Evolutionary conservation across 2,888 invertebrate species (phyloP).

Genomic region (Lepidocyrtinus sp.): DNA sequence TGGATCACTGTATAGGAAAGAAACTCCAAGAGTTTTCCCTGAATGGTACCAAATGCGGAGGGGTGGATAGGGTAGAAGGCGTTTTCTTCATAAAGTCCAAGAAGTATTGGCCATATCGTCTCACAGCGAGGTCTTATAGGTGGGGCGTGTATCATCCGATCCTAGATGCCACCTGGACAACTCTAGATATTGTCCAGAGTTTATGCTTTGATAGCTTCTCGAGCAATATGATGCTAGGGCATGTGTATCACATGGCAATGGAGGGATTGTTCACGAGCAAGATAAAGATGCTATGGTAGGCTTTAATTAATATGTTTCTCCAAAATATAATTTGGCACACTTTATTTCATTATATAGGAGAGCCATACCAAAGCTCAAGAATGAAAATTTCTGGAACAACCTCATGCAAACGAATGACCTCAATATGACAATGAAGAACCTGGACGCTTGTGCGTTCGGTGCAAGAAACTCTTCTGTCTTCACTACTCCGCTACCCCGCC

Average conservation of each 20-base stretch:
- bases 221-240: constrained; percentile 24
- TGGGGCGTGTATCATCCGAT: constrained; percentile 35
- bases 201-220: constrained; percentile 42
- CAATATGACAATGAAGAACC: constrained; percentile 35
- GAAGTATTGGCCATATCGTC: constrained; percentile 22
- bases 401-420: constrained; percentile 32
- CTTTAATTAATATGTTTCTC: not conserved
- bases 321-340: not conserved
- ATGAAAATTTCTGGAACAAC: constrained; percentile 48
- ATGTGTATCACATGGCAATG: constrained; percentile 34
- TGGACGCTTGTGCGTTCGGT: constrained; percentile 36
- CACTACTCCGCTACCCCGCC: constrained; percentile 10
- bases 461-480: constrained; percentile 21
- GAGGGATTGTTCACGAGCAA: constrained; percentile 28
- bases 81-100: not conserved
- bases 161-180: constrained; percentile 36
- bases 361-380: constrained; percentile 1
- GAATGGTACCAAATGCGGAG: constrained; percentile 26
- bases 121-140: constrained; percentile 26
- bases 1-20: constrained; percentile 29
- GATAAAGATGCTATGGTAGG: constrained; percentile 20
- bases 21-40: constrained; percentile 21
- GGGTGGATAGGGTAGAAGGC: constrained; percentile 23
- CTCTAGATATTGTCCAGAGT: constrained; percentile 39
- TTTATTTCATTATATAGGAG: constrained; percentile 24